Base-by-base conservation (phyloP, 2,797 vertebrate genomes). In the Peromyscus melanophrys region DNA sequence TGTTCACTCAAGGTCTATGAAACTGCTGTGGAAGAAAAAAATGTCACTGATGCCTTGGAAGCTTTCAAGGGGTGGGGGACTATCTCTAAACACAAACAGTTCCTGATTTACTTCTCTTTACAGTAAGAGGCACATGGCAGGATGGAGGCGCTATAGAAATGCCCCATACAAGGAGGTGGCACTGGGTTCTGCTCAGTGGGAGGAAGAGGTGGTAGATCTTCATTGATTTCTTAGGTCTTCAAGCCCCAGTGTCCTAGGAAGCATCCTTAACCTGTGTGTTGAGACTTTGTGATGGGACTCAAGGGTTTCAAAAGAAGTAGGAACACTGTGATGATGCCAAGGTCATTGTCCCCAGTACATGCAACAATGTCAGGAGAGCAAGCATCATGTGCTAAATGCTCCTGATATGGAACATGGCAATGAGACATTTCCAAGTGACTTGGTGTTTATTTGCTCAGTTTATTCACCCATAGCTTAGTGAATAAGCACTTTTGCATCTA, bases 281-380 rank as follows among this genome's bases (percentile, higher is more conserved):
- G 52, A 91, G 78, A 69, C n/a, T 52, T 63, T 95, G 19, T 73
- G 52, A 29, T 31, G 3, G 43, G 61, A 83, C 55, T 8, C 25
- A 49, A 94, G 29, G n/a, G 59, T 90, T 21, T 89, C 43, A 77
- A 14, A n/a, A 92, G 77, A 94, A 82, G 63, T 25, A 59, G 29
- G 40, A 87, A 71, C n/a, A 88, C 19, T 43, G 13, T 1, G 17
- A 73, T 17, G 27, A 92, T 57, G n/a, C 1, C 75, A 89, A 91
- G 59, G 34, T 80, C 34, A 55, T 29, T 52, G 91, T 63, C 29
- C 29, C 63, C 11, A 78, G 46, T 7, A 71, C 29, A 34, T 29
- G 13, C 23, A 95, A 84, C 43, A 71, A 57, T 69, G 63, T 92
- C 75, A 90, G 57, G 12, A 77, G 84, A 78, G 12, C 71, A 63